Conservation (phyloP, 1,140 invertebrate species). For the Drosophila micromelanica region DNA sequence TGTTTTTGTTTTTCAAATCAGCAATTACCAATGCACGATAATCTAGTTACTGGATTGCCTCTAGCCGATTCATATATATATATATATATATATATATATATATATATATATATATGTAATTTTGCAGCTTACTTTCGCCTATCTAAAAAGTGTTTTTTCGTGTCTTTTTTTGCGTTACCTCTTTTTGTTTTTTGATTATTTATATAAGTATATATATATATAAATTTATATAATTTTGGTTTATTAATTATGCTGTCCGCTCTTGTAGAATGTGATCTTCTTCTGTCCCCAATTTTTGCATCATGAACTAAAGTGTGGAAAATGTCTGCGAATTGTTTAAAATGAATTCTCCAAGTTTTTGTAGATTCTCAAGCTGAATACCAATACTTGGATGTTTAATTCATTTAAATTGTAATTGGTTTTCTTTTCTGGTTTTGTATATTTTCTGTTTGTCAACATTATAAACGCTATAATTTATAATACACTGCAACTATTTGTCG, state of each 20-base stretch:
- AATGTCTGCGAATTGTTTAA: conserved; percentile 11
- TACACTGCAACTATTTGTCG: conserved; percentile 46
- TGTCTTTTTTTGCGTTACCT: conserved; percentile 8
- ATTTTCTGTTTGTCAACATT: conserved; percentile 50
- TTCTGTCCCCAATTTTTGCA: conserved; percentile 20
- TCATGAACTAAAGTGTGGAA: conserved; percentile 30
- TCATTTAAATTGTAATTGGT: not conserved
- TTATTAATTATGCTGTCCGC: conserved; percentile 15
- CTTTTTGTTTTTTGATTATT: conserved; percentile 27
- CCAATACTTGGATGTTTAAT: not conserved
- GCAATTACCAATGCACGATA: conserved; percentile 31
- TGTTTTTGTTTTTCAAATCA: conserved; percentile 15
- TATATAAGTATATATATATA: conserved; percentile 26
- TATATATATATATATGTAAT: conserved; percentile 32
- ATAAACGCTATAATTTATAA: conserved; percentile 56
- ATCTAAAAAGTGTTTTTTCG: conserved; percentile 38
- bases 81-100: conserved; percentile 21
- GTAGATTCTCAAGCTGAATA: too few relatives aligned
- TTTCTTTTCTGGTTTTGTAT: conserved; percentile 11
- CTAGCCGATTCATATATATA: conserved; percentile 39
- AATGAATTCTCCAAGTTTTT: conserved; percentile 14
- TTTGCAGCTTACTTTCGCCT: conserved; percentile 49
- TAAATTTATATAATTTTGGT: conserved; percentile 15
- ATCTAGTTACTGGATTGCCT: conserved; percentile 40
- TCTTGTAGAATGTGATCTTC: not conserved